These are phyloP conservation scores for Chelonus formosanus DNA, from an alignment of 2,888 invertebrate genomes.

Conservation along the genomic window DNA sequence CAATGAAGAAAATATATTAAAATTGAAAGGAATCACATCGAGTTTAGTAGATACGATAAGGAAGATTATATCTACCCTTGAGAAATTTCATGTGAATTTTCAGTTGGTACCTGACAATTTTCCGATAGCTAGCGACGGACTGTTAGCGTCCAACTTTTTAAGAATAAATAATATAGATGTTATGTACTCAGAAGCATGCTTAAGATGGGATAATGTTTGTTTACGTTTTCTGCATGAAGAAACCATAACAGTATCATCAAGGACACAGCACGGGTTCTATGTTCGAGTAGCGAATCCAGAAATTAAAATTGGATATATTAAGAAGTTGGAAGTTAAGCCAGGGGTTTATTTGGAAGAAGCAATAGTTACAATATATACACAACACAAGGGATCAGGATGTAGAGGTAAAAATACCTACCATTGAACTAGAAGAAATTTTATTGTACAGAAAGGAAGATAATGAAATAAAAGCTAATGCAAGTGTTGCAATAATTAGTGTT, in stretches of 20 bases:
- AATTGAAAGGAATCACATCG: conserved; percentile 28
- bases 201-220: conserved; percentile 20
- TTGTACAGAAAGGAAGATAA: too few species aligned
- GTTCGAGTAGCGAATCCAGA: conserved; percentile 26
- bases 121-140: conserved; percentile 31
- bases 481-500: too few species aligned
- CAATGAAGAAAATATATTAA: not conserved
- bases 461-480: too few species aligned
- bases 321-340: conserved; percentile 10
- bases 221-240: conserved; percentile 30
- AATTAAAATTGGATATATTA: conserved; percentile 33
- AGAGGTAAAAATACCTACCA: conserved; percentile 25
- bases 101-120: conserved; percentile 31
- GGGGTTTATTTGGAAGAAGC: conserved; percentile 33
- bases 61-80: not conserved
- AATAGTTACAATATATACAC: conserved; percentile 31
- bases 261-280: conserved; percentile 21
- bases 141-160: conserved; percentile 32
- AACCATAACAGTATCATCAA: conserved; percentile 28
- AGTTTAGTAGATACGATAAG: conserved; percentile 29
- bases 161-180: conserved; percentile 18
- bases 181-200: conserved; percentile 20
- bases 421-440: not conserved
- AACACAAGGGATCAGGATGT: conserved; percentile 31
- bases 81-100: conserved; percentile 14